These are phyloP conservation scores for Nothoprocta perdicaria DNA, from an alignment of 2,113 vertebrate species.

Conservation along the genomic window DNA sequence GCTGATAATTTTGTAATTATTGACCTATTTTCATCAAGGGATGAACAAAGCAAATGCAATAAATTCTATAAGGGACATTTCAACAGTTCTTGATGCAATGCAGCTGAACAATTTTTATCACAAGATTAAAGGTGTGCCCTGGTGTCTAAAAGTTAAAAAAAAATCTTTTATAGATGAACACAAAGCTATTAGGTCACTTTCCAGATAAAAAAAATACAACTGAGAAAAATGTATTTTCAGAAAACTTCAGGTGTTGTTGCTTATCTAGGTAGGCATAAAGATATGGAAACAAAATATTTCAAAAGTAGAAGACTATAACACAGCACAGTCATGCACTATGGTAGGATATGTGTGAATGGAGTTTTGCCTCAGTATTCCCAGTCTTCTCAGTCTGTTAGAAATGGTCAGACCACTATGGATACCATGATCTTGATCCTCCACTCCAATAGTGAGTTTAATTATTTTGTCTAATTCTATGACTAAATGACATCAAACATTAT, in stretches of 20 bases:
- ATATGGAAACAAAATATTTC: not conserved
- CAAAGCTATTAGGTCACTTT: not conserved
- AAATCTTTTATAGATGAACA: not conserved
- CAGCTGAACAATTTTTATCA: conserved; percentile 15
- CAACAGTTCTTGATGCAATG: not conserved
- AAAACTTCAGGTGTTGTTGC: conserved; percentile 2
- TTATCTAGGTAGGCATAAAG: not conserved
- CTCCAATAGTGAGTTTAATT: not conserved
- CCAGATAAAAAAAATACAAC: conserved; percentile 7
- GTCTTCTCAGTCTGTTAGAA: not conserved
- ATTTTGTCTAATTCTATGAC: not conserved
- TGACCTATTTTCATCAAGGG: not conserved
- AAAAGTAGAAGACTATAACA: not conserved
- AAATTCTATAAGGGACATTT: not conserved
- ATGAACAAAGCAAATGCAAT: not conserved
- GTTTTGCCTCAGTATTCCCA: not conserved
- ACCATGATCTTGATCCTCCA: not conserved
- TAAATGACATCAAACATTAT: not conserved
- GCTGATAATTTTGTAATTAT: not conserved
- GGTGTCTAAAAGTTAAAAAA: conserved; percentile 12
- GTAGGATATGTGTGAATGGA: not conserved
- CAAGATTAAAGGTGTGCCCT: not conserved
- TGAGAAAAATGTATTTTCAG: not conserved
- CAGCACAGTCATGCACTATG: not conserved
- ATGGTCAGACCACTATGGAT: not conserved